Evolutionary conservation across 1,140 invertebrate species (phyloP), one percentile per base, ranked within the genome.

Genomic region (Diuraphis noxia): DNA sequence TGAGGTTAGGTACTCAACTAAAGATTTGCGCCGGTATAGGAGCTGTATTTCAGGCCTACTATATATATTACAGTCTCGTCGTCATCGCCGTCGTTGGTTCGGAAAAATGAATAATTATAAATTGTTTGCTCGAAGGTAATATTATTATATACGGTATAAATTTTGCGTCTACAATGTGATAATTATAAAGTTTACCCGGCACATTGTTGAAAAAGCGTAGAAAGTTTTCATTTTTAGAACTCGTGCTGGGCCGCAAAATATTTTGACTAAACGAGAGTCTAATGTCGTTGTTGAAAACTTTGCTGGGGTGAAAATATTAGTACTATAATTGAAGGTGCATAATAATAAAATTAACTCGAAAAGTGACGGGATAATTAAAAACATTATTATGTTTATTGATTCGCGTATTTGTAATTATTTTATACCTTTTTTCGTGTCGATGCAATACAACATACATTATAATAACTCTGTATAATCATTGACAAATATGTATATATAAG

Each of bases 151-250:
- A 49, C 19, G 19, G 43, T 1, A 8, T 46, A 46, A 21, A 21
- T 49, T 49, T 17, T 72, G 30, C 4, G 56, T 19, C 8, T 25
- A n/a, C 13, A 25, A 41, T 41, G 81, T 41, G 40, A 82, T 43
- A 82, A 82, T 82, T 82, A 82, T 82, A 41, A 82, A 30, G 36
- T 82, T 41, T 30, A 82, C 81, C 41, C 3, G 40, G 81, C 81
- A 41, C 40, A n/a, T 82, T 82, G 81, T 82, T 82, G 25, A 30
- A 30, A 82, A 82, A 82, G 81, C 23, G 81, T 41, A 17, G 13
- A 82, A 82, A 82, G 81, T 82, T 82, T 82, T 82, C 81, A 41
- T 82, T 82, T 81, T 36, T 82, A 41, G 13, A 38, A 43, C 9
- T 82, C 10, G 3, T 36, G 10, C 38, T 4, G 1, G 5, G 40